Conservation (phyloP, 2,888 invertebrate genomes). For the Melikaiella ostensackeni region DNA sequence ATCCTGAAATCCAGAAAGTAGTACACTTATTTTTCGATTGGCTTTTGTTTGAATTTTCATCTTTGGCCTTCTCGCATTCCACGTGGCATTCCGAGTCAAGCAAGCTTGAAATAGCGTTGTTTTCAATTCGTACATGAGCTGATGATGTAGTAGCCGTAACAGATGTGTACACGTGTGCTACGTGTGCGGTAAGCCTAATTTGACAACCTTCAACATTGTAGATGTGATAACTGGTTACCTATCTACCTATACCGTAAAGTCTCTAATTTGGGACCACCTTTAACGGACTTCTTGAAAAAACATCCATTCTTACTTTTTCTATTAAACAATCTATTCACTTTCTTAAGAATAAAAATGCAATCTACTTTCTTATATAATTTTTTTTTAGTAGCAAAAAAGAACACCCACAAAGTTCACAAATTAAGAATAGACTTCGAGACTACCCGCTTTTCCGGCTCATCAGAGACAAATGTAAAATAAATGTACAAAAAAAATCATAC, state of each 20-base stretch:
- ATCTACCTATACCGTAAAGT: neutral
- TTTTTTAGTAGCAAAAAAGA: no score
- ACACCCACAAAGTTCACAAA: no score
- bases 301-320: no score
- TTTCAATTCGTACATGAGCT: constrained; percentile 33
- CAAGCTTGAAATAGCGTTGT: constrained; percentile 38
- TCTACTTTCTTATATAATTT: no score
- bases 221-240: constrained; percentile 4
- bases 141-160: constrained; percentile 31
- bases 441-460: no score
- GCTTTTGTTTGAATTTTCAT: constrained; percentile 33
- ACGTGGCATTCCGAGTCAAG: constrained; percentile 29
- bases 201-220: constrained; percentile 28
- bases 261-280: neutral
- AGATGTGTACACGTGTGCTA: constrained; percentile 36
- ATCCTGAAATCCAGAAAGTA: neutral
- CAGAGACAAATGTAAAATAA: no score
- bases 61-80: constrained; percentile 39
- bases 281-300: neutral
- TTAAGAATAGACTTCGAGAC: no score
- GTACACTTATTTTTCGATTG: constrained; percentile 3
- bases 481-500: no score
- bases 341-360: no score
- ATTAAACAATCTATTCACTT: no score
- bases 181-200: constrained; percentile 32